Evolutionary conservation across 2,888 invertebrate genomes (phyloP).

Genomic region (Quadriops clusia): DNA sequence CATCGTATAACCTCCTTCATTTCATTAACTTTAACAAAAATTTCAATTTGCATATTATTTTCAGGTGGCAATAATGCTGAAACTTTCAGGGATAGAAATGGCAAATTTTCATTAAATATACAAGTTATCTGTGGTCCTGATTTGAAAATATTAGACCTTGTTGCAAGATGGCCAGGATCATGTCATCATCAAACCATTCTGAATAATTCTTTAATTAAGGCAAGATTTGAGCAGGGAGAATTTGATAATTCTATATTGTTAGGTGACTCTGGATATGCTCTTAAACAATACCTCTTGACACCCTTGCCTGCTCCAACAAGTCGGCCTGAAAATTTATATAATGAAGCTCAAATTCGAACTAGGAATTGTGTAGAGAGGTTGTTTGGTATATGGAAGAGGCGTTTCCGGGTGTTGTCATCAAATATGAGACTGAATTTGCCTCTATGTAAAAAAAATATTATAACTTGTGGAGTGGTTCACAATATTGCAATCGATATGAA

Average conservation of each 20-base stretch:
- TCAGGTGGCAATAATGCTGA: slow-evolving; percentile 16
- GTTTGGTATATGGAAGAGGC: slow-evolving; percentile 19
- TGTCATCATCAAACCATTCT: slow-evolving; percentile 24
- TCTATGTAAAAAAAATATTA: slow-evolving; percentile 6
- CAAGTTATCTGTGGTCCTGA: slow-evolving; percentile 16
- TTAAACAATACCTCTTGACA: slow-evolving; percentile 14
- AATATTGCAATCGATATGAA: slow-evolving; percentile 6
- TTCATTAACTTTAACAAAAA: no score
- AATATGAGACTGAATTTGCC: slow-evolving; percentile 16
- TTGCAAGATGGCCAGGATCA: slow-evolving; percentile 22
- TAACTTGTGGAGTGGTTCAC: slow-evolving; percentile 8
- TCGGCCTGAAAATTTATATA: slow-evolving; percentile 12
- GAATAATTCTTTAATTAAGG: slow-evolving; percentile 19
- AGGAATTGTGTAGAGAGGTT: slow-evolving; percentile 17
- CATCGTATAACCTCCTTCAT: no score
- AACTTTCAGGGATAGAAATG: slow-evolving; percentile 18
- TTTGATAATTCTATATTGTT: slow-evolving; percentile 14
- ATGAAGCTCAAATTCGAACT: slow-evolving; percentile 14
- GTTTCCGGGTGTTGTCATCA: slow-evolving; percentile 20
- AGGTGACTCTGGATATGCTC: slow-evolving; percentile 21
- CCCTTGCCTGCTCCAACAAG: slow-evolving; percentile 11
- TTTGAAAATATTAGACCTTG: slow-evolving; percentile 12
- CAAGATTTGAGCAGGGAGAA: slow-evolving; percentile 15
- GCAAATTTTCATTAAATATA: slow-evolving; percentile 20
- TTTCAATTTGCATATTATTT: slow-evolving; percentile 1